phyloP scores from a whole-genome alignment of 2,113 vertebrate species.

The Condylura cristata region DNA sequence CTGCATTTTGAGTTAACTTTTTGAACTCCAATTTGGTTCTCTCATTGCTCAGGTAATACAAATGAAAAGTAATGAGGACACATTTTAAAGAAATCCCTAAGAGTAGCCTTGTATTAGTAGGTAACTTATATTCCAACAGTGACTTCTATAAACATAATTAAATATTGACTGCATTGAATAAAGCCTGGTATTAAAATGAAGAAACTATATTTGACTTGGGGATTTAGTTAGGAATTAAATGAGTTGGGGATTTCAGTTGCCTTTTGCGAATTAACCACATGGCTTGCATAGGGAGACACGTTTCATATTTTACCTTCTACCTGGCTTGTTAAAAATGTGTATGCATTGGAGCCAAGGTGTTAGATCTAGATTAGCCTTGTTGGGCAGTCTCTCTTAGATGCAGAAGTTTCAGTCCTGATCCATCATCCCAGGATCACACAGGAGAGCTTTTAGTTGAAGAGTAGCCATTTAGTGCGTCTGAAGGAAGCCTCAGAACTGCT shows the following conservation, averaged over 20 bases:
- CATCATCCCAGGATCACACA: not conserved
- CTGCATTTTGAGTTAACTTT: conserved; percentile 8
- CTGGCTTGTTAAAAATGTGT: not conserved
- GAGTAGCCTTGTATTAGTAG: not conserved
- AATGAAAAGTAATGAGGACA: not conserved
- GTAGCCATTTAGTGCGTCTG: not conserved
- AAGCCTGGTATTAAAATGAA: conserved; percentile 1
- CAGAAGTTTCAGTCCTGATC: conserved; percentile 33
- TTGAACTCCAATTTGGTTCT: conserved; percentile 1
- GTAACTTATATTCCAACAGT: not conserved
- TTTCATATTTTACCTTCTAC: not conserved
- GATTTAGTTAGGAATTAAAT: not conserved
- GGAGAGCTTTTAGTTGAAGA: conserved; percentile 48
- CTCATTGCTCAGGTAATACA: not conserved
- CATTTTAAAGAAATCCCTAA: not conserved
- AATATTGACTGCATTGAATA: not conserved
- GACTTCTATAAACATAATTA: not conserved
- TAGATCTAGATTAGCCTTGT: not conserved
- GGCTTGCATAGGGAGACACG: not conserved
- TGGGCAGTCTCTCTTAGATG: not conserved
- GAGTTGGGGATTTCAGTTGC: not conserved
- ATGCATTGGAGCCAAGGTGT: fast-evolving
- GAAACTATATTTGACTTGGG: not conserved
- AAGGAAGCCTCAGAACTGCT: not conserved
- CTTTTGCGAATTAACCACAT: not conserved